phyloP scores from a whole-genome alignment of 2,888 invertebrate genomes.

The Andricus curvator region DNA sequence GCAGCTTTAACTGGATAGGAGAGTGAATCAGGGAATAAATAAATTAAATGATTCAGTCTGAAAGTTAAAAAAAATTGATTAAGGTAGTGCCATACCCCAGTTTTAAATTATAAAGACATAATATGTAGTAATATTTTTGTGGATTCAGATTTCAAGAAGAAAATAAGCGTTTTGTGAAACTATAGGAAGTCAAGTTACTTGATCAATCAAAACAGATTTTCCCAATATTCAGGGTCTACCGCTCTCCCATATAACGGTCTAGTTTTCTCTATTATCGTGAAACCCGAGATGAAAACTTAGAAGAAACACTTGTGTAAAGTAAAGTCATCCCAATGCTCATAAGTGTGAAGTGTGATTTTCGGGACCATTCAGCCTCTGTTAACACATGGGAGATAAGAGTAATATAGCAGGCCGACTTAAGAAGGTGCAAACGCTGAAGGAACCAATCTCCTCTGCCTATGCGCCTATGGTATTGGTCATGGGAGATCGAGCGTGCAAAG shows the following conservation, averaged over 20 bases:
- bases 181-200: background rate
- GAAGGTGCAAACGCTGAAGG: slow-evolving; percentile 54
- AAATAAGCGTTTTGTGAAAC: background rate
- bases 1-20: too few species aligned
- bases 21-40: too few species aligned
- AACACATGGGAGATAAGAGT: slow-evolving; percentile 44
- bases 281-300: background rate
- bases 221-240: background rate
- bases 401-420: slow-evolving; percentile 42
- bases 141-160: background rate
- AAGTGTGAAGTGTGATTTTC: background rate
- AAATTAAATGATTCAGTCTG: too few species aligned
- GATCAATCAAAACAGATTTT: background rate
- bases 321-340: background rate
- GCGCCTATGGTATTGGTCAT: background rate
- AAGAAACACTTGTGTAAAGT: background rate
- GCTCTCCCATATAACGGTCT: background rate
- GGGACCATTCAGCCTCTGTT: background rate
- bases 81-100: too few species aligned
- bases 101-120: background rate
- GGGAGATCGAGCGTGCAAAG: slow-evolving; percentile 49
- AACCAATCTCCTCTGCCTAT: slow-evolving; percentile 32
- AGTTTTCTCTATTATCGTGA: background rate
- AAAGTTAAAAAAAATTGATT: too few species aligned
- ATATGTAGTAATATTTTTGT: background rate